Conservation (phyloP, 2,113 vertebrate genomes). For the Phocoena phocoena region DNA sequence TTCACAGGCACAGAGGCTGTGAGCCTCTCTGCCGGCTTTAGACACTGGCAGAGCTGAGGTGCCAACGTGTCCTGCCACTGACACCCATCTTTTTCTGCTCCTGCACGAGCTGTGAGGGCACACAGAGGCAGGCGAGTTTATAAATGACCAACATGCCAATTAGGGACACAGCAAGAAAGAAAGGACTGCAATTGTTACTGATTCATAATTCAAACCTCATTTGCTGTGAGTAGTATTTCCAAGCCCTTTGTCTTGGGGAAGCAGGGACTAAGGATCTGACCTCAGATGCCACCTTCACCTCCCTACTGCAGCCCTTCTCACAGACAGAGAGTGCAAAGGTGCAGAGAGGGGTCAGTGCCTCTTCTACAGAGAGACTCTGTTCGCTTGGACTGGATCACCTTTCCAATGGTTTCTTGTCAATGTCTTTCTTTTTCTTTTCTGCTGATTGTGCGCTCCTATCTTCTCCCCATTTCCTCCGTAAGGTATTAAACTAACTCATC, state of each 20-base stretch:
- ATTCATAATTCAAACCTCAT: constrained; percentile 31
- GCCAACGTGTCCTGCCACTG: accelerated
- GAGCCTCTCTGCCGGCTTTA: not conserved
- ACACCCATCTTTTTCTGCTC: not conserved
- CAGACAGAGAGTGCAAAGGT: not conserved
- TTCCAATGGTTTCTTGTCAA: not conserved
- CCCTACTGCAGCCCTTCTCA: not conserved
- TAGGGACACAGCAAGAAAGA: constrained; percentile 79
- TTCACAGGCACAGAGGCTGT: not conserved
- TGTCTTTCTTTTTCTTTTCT: not conserved
- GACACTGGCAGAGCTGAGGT: not conserved
- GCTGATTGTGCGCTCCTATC: not conserved
- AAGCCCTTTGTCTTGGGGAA: not conserved
- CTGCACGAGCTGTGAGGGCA: not conserved
- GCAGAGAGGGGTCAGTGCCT: not conserved
- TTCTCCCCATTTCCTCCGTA: not conserved
- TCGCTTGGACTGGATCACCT: not conserved
- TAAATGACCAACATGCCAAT: constrained; percentile 77
- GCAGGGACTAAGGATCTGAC: not conserved
- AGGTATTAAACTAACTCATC: not conserved
- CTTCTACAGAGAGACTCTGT: not conserved
- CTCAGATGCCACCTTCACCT: not conserved
- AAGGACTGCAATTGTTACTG: constrained; percentile 67
- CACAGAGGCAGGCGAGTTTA: constrained; percentile 51
- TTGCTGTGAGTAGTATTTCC: not conserved